Base-by-base conservation (phyloP, 2,888 invertebrate genomes). In the Drosophila parthenogenetica region DNA sequence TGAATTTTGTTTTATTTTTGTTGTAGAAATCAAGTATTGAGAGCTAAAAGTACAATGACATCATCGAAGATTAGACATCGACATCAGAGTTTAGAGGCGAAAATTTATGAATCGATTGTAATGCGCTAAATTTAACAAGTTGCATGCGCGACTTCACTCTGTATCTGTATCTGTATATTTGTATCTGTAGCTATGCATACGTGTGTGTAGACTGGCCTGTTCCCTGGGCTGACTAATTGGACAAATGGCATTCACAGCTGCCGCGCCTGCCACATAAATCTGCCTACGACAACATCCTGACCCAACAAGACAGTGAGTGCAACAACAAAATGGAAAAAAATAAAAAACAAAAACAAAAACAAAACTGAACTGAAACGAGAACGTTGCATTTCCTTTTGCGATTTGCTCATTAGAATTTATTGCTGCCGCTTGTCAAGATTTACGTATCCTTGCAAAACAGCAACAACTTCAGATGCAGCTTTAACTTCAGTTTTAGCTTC, bases 391-490 rank as follows among this genome's bases (percentile, higher is more conserved):
- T 87, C 82, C 85, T 87, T 85, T 80, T 78, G 80, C 78, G 85
- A 80, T 82, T 85, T 81, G 87, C 83, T 86, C 86, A 81, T 82
- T 86, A 79, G 89, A 89, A 90, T 90, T 90, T 89, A 90, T 90
- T 81, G 88, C 85, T 74, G 78, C 87, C 81, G 79, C 79, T 80
- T 85, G 87, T 81, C 79, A 86, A 89, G 87, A 90, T 90, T 90
- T 90, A 90, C 90, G 90, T 89, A 90, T 90, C 90, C 90, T 90
- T 90, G 71, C 77, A 59, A 58, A 58, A 22, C 57, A 46, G 46
- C 51, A 22, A 32, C 16, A 69, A 61, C 74, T 77, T 69, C 53
- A 50, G 62, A 42, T 58, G 29, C 57, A 55, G 63, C 64, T 55
- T 16, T 50, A 76, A 60, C 40, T 46, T 16, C 42, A 25, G 42